Percentiles rank a stretch among this genome's conserved stretches.
Conservation (phyloP, 2,888 invertebrate genomes). For the Heteromurus nitidus region DNA sequence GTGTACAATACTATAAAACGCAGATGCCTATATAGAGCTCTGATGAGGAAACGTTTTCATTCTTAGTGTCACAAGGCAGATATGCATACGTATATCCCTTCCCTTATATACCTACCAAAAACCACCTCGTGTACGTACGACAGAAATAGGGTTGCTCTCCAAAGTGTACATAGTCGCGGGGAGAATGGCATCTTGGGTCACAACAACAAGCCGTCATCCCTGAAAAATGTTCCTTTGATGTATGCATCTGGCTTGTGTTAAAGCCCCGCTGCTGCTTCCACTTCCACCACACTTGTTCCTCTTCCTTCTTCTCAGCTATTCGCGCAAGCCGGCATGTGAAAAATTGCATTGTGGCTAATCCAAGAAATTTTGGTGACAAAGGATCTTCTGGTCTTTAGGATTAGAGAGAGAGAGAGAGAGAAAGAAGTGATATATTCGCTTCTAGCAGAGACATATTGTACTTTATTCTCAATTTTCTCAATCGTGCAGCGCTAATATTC, state of each 20-base stretch:
- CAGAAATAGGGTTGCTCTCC: not conserved
- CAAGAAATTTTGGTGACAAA: slow-evolving; percentile 56
- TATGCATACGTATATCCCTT: not conserved
- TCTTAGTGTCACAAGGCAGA: too few species aligned
- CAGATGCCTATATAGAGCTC: too few species aligned
- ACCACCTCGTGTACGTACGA: not conserved
- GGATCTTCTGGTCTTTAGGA: slow-evolving; percentile 27
- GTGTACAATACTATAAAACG: not conserved
- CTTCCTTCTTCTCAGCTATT: slow-evolving; percentile 28
- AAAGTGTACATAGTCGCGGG: slow-evolving; percentile 14
- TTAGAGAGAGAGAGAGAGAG: too few species aligned
- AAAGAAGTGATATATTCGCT: not conserved
- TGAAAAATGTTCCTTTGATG: slow-evolving; percentile 52
- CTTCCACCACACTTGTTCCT: too few species aligned
- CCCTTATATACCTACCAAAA: not conserved
- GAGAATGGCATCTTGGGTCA: slow-evolving; percentile 58
- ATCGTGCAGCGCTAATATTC: not conserved
- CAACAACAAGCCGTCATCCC: slow-evolving; percentile 53
- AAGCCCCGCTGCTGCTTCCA: not conserved
- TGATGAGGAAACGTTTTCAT: too few species aligned
- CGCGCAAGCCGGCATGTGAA: slow-evolving; percentile 47
- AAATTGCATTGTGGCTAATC: slow-evolving; percentile 54
- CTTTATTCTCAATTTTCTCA: slow-evolving; percentile 43
- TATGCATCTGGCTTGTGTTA: slow-evolving; percentile 37
- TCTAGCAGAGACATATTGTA: slow-evolving; percentile 35